Conservation (phyloP, 2,113 vertebrate species). For the Ceratotherium simum region DNA sequence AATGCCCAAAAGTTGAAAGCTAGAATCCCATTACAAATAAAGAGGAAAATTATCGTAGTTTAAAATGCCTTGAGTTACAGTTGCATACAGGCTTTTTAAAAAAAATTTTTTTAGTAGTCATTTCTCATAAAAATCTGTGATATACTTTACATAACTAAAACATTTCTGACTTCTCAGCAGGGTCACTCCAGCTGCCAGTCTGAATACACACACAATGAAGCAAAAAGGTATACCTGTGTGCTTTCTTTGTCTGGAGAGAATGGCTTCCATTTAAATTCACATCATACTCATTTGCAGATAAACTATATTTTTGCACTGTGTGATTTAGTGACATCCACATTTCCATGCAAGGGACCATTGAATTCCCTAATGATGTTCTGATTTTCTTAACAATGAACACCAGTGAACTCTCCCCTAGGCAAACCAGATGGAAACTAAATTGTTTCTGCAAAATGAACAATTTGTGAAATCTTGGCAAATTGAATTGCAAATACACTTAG, state of each 20-base stretch:
- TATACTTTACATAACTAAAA: conserved; percentile 54
- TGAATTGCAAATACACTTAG: conserved; percentile 70
- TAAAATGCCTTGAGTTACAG: conserved; percentile 58
- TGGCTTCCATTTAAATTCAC: conserved; percentile 27
- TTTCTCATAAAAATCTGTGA: conserved; percentile 63
- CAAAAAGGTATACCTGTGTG: not conserved
- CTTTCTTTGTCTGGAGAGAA: conserved; percentile 43
- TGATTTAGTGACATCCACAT: conserved; percentile 48
- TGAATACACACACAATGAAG: conserved; percentile 25
- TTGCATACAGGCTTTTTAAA: conserved; percentile 12
- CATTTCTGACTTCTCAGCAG: conserved; percentile 1
- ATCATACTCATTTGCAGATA: conserved; percentile 39
- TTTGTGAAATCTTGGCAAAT: conserved; percentile 74
- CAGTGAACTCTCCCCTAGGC: conserved; percentile 76
- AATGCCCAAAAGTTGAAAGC: conserved; percentile 1
- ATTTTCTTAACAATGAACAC: conserved; percentile 77
- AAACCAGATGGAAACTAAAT: conserved; percentile 72
- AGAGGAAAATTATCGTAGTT: conserved; percentile 28
- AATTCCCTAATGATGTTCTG: conserved; percentile 62
- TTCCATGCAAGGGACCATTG: not conserved
- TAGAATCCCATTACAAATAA: conserved; percentile 33
- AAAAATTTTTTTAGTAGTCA: conserved; percentile 32
- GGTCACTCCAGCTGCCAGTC: conserved; percentile 6
- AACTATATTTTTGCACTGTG: conserved; percentile 2
- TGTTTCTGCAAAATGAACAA: conserved; percentile 72